Conservation (phyloP, 1,140 invertebrate genomes). For the Dreissena polymorpha region DNA sequence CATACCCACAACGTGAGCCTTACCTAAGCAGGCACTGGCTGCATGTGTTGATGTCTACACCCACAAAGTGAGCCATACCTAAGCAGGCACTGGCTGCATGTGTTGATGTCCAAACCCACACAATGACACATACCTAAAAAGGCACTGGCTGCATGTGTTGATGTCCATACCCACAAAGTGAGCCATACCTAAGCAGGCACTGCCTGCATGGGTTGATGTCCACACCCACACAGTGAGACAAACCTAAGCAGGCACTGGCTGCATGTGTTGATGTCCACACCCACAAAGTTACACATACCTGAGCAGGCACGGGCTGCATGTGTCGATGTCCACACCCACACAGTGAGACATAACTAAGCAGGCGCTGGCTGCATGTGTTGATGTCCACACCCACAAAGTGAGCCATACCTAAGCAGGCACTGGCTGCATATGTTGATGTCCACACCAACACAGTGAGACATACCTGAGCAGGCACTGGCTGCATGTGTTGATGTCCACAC, state of each 20-base stretch:
- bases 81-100: constrained; percentile 88
- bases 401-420: constrained; percentile 86
- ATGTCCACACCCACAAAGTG: constrained; percentile 93
- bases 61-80: constrained; percentile 88
- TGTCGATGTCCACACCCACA: constrained; percentile 95
- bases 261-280: constrained; percentile 93
- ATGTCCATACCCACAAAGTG: constrained; percentile 93
- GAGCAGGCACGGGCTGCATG: constrained; percentile 88
- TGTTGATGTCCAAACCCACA: constrained; percentile 95
- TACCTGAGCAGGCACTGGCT: constrained; percentile 89
- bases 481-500: constrained; percentile 93
- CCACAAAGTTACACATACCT: constrained; percentile 94
- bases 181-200: constrained; percentile 86
- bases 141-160: constrained; percentile 89
- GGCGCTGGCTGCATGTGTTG: constrained; percentile 89
- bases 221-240: constrained; percentile 88
- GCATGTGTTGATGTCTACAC: constrained; percentile 93
- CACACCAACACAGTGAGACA: constrained; percentile 88
- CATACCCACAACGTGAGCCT: constrained; percentile 88
- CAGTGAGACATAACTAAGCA: constrained; percentile 87
- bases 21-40: constrained; percentile 89
- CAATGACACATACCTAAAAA: constrained; percentile 85
- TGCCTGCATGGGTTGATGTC: constrained; percentile 93
- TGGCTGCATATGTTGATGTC: constrained; percentile 93
- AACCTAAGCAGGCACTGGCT: constrained; percentile 89